phyloP scores from a whole-genome alignment of 2,888 invertebrate species.

The Synanthedon formicaeformis region DNA sequence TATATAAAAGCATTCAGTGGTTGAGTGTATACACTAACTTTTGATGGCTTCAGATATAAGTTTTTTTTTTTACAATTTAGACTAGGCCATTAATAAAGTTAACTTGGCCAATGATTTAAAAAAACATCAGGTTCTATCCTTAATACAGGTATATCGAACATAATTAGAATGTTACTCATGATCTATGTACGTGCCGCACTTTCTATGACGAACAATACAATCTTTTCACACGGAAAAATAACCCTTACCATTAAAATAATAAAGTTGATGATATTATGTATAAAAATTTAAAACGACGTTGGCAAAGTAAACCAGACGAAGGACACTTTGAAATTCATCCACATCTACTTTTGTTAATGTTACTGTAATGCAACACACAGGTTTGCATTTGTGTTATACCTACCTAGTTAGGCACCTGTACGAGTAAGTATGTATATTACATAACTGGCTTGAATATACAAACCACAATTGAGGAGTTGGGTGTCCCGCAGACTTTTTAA shows the following conservation, averaged over 20 bases:
- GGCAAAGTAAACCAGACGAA: neutral
- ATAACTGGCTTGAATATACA: too few relatives aligned
- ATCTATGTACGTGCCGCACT: slow-evolving; percentile 37
- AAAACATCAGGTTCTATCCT: neutral
- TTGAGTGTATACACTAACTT: too few relatives aligned
- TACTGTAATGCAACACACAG: too few relatives aligned
- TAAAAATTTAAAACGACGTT: neutral
- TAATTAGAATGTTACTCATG: slow-evolving; percentile 45
- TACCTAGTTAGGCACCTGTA: too few relatives aligned
- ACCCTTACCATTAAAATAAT: slow-evolving; percentile 14
- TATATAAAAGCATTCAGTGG: too few relatives aligned
- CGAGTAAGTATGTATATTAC: too few relatives aligned
- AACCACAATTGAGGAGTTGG: too few relatives aligned
- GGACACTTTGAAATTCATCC: neutral
- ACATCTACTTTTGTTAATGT: too few relatives aligned
- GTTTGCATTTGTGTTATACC: too few relatives aligned
- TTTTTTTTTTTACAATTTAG: too few relatives aligned
- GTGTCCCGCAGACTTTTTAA: too few relatives aligned
- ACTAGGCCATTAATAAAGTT: neutral
- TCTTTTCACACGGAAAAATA: slow-evolving; percentile 13
- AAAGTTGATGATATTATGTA: slow-evolving; percentile 10
- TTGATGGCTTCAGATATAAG: too few relatives aligned
- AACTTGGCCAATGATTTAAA: neutral
- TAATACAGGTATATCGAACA: slow-evolving; percentile 8
- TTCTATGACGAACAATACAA: slow-evolving; percentile 40